phyloP scores from a whole-genome alignment of 2,888 invertebrate species.

The Alloplasta piceator region DNA sequence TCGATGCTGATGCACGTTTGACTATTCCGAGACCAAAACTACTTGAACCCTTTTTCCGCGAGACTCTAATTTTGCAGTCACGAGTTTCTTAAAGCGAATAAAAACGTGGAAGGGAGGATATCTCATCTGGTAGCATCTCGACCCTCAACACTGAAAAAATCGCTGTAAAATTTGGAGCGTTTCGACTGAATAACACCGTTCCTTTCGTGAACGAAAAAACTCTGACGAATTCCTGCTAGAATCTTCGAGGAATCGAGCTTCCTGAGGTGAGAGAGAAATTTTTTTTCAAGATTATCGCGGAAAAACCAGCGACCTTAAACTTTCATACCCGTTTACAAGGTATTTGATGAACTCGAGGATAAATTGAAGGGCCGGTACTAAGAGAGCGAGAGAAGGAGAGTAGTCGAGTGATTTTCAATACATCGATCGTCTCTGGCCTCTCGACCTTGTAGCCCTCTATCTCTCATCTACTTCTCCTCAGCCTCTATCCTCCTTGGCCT shows the following conservation, averaged over 20 bases:
- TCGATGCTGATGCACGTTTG: too few species aligned
- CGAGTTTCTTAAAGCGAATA: too few species aligned
- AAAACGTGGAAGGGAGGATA: too few species aligned
- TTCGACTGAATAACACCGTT: too few species aligned
- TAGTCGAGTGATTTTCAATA: constrained; percentile 60
- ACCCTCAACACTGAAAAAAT: too few species aligned
- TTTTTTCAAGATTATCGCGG: neutral
- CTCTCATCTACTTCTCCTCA: neutral
- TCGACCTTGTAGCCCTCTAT: constrained; percentile 55
- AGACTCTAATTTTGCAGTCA: too few species aligned
- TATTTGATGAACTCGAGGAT: constrained; percentile 32
- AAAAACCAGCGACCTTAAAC: constrained; percentile 42
- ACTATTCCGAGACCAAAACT: too few species aligned
- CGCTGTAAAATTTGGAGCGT: too few species aligned
- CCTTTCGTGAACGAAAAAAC: neutral
- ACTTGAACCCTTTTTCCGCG: too few species aligned
- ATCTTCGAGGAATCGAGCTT: neutral
- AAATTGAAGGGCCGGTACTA: constrained; percentile 16
- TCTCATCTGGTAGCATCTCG: too few species aligned
- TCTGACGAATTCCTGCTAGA: neutral
- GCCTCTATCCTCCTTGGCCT: neutral
- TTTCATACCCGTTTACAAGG: constrained; percentile 28
- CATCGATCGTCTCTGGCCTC: constrained; percentile 53
- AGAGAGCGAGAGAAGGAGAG: constrained; percentile 28
- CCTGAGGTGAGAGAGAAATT: neutral